Conservation (phyloP, 2,888 invertebrate genomes). For the Drosophila diplacantha region DNA sequence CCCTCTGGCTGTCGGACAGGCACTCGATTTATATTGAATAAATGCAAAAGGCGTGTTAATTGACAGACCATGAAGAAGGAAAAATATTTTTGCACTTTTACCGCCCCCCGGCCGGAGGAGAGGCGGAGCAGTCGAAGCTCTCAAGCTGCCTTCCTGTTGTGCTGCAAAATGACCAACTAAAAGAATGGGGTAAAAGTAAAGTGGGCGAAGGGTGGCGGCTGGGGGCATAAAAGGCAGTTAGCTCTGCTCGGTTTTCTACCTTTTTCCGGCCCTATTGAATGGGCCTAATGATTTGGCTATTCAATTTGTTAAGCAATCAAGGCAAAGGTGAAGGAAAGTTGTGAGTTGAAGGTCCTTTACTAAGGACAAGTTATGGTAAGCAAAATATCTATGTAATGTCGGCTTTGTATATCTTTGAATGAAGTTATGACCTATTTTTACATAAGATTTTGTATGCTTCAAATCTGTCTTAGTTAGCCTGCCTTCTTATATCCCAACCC, state of each 20-base stretch:
- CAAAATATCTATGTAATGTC: neutral
- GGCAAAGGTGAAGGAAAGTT: neutral
- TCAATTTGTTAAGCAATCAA: slow-evolving; percentile 9
- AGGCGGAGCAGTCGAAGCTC: slow-evolving; percentile 16
- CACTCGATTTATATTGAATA: slow-evolving; percentile 71
- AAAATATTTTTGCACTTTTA: slow-evolving; percentile 64
- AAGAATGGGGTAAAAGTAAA: slow-evolving; percentile 20
- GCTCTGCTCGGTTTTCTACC: slow-evolving; percentile 1
- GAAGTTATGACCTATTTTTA: neutral
- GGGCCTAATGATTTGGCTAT: slow-evolving; percentile 13
- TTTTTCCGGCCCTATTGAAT: slow-evolving; percentile 2
- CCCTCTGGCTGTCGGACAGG: slow-evolving; percentile 1
- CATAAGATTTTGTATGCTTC: neutral
- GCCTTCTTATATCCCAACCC: neutral
- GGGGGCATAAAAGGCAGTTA: slow-evolving; percentile 17
- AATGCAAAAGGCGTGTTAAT: slow-evolving; percentile 73
- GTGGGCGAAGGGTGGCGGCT: neutral
- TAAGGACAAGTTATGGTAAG: neutral
- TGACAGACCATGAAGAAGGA: slow-evolving; percentile 70
- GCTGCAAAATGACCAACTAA: slow-evolving; percentile 52
- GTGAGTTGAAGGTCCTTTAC: neutral
- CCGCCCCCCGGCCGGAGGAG: slow-evolving; percentile 3
- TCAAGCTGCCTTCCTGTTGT: slow-evolving; percentile 33
- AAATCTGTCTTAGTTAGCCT: neutral
- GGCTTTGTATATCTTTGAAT: neutral